Evolutionary conservation across 2,888 invertebrate species (phyloP), one percentile per base, ranked within the genome.

Genomic region (Poecilobothrus nobilitatus): DNA sequence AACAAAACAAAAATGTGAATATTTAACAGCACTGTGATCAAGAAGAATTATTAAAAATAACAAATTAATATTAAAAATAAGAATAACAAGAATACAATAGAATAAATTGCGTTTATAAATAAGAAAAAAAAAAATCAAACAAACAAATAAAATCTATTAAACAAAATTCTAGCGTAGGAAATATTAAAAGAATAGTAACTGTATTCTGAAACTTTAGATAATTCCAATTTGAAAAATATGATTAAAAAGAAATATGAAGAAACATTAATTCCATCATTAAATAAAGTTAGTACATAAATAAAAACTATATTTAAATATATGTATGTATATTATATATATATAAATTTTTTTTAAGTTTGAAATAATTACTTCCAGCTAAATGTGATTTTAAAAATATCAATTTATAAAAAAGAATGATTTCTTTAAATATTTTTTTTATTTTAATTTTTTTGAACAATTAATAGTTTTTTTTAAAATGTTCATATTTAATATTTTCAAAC

Each of bases 11-110:
- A 66, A 68, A 69, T 66, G 63, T 41, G 62, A 44, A 69, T 62
- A 67, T 68, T 33, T 21, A 71, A 72, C 71, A 72, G 70, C 72
- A 69, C 70, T 69, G 69, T 71, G 72, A 71, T 70, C 68, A 61
- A 70, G 44, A 72, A 71, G 70, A 72, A 72, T 72, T 72, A 72
- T 72, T 71, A 10, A 53, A 18, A 53, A 18, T 12, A 53, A 53
- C 53, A 53, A 15, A 6, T 53, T 53, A 53, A 53, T 53, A 53
- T 53, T 53, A n/a, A 53, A 12, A 53, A 53, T 18, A 18, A 53
- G 18, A 12, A 53, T 18, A 37, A 53, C 53, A 53, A 18, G 53
- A 9, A 53, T 53, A 53, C 18, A 18, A 6, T 53, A 53, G n/a
- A 53, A 53, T 53, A 53, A 53, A 53, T 53, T 53, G 53, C 53